phyloP scores from a whole-genome alignment of 2,113 vertebrate genomes.

The Saiga tatarica region DNA sequence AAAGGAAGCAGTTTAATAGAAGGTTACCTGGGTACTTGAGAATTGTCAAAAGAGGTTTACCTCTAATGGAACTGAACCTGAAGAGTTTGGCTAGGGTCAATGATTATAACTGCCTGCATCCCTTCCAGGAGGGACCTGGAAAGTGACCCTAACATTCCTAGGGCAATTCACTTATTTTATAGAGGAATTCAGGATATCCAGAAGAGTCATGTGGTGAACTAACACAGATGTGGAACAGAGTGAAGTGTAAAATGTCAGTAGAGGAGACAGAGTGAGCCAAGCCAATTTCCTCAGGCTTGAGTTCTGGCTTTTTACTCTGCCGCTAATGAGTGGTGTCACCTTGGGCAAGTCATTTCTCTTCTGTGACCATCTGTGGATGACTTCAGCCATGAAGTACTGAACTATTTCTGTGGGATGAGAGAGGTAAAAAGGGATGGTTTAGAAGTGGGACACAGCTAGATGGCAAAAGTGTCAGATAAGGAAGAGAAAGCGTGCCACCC shows the following conservation, averaged over 20 bases:
- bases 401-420: background rate
- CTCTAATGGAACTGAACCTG: background rate
- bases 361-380: background rate
- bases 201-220: background rate
- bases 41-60: constrained; percentile 42
- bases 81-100: background rate
- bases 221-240: background rate
- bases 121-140: background rate
- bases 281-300: background rate
- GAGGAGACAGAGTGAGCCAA: background rate
- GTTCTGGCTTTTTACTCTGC: background rate
- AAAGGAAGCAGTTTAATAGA: background rate
- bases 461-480: background rate
- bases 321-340: background rate
- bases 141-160: background rate
- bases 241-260: background rate
- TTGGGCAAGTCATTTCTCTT: background rate
- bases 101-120: background rate
- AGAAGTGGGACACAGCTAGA: background rate
- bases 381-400: background rate
- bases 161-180: background rate
- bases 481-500: background rate
- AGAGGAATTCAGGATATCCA: background rate
- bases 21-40: constrained; percentile 30
- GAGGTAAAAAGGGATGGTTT: background rate